Base-by-base conservation (phyloP, 2,888 invertebrate genomes). In the Clostera curtula region DNA sequence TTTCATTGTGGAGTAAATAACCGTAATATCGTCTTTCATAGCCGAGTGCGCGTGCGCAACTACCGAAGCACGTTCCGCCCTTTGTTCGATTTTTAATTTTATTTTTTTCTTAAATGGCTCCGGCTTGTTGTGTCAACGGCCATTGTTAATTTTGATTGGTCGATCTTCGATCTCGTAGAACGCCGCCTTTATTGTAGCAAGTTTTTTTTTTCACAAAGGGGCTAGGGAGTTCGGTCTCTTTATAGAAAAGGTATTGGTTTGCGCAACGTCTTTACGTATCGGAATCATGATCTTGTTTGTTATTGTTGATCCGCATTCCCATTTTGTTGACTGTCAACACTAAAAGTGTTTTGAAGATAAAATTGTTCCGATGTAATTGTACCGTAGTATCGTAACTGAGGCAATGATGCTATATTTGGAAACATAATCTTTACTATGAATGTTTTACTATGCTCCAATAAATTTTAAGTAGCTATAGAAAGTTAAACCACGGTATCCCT, bases 131-230 rank as follows among this genome's bases (percentile, higher is more conserved):
- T 63, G 56, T 64, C 68, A 62, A 65, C 56, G 47, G 40, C 53
- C 36, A 60, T 75, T 74, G 72, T 72, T 57, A 40, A 29, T 28
- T 58, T 59, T 61, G 72, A 72, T 72, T 68, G 65, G 60, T 51
- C 48, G 50, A 40, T 49, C 55, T 61, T 56, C 51, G 49, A 34
- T 49, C 34, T 43, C 6, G 11, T 19, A 22, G 13, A 36, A 41
- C 41, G 38, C 37, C 43, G 35, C 36, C 47, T 37, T 54, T 56
- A 56, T 69, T 67, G 62, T 67, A 56, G 54, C 43, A 44, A 57
- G 50, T 50, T 45, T 31, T 43, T 43, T 48, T 43, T 44, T 44
- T 9, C 32, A 37, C 28, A 34, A 26, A 37, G 29, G 43, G 28
- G 24, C 26, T 46, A 51, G 41, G 46, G 46, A 8, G 15, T 10